phyloP scores from a whole-genome alignment of 2,888 invertebrate species.

The Ellobium chinense region DNA sequence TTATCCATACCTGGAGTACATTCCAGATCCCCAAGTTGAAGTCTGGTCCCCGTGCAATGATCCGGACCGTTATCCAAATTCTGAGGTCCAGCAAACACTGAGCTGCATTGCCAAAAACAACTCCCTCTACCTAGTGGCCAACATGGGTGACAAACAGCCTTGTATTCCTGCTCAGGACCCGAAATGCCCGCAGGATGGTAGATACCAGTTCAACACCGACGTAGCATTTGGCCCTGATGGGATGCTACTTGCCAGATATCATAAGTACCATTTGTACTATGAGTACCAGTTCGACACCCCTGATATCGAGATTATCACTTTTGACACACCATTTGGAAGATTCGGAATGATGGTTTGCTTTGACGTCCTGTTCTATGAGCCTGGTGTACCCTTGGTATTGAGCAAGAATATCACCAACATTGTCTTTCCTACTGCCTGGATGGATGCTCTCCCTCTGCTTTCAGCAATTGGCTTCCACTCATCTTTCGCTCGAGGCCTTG shows the following conservation, averaged over 20 bases:
- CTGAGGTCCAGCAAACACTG: conserved; percentile 57
- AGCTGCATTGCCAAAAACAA: conserved; percentile 83
- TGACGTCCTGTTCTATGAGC: conserved; percentile 87
- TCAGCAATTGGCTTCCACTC: conserved; percentile 82
- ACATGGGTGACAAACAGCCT: conserved; percentile 84
- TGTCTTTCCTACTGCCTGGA: conserved; percentile 87
- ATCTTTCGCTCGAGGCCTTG: conserved; percentile 84
- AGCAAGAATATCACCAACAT: conserved; percentile 83
- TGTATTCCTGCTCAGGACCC: conserved; percentile 77
- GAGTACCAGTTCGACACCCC: conserved; percentile 80
- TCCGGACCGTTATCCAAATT: conserved; percentile 34
- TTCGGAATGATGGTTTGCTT: conserved; percentile 89
- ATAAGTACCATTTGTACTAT: conserved; percentile 80
- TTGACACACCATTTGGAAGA: conserved; percentile 64
- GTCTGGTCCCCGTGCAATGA: conserved; percentile 77
- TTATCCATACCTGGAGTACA: conserved; percentile 58
- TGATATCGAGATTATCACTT: conserved; percentile 50
- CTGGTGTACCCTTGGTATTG: conserved; percentile 83
- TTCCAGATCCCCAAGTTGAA: conserved; percentile 79
- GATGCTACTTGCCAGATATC: conserved; percentile 84
- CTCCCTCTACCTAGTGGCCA: conserved; percentile 85
- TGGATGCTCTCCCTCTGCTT: conserved; percentile 85
- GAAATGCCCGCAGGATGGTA: conserved; percentile 52
- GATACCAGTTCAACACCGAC: conserved; percentile 85
- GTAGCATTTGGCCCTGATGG: conserved; percentile 89